phyloP scores from a whole-genome alignment of 2,113 vertebrate genomes.

The Melanocharis versteri region DNA sequence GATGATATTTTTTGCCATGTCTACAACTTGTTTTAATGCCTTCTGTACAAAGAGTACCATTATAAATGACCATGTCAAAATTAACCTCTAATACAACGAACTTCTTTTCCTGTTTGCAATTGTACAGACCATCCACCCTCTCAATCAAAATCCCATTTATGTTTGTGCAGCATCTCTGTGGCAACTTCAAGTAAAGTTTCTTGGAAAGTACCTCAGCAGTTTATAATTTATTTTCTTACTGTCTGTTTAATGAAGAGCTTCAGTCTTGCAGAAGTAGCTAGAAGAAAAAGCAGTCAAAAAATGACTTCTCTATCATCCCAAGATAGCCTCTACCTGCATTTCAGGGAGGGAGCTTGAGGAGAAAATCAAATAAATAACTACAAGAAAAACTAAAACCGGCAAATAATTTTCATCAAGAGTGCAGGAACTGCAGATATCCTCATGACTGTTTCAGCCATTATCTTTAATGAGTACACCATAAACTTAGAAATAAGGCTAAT shows the following conservation, averaged over 20 bases:
- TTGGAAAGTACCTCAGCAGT: background rate
- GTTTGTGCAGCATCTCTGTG: background rate
- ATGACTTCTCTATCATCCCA: background rate
- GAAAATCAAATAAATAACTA: background rate
- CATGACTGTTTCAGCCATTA: background rate
- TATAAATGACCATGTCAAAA: constrained; percentile 10
- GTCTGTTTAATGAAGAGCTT: background rate
- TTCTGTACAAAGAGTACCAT: background rate
- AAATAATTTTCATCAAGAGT: background rate
- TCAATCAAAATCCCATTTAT: constrained; percentile 29
- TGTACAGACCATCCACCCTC: background rate
- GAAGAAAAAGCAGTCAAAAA: background rate
- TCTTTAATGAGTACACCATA: background rate
- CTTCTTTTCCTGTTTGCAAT: background rate
- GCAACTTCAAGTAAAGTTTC: background rate
- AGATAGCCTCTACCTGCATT: background rate
- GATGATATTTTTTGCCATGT: background rate
- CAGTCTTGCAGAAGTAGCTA: background rate
- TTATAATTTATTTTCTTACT: background rate
- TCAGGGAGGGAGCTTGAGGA: background rate
- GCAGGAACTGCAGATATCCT: background rate
- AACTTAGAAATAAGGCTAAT: background rate
- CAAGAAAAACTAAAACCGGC: background rate
- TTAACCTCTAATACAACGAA: constrained; percentile 9
- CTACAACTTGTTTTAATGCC: background rate